Evolutionary conservation across 2,888 invertebrate species (phyloP).

Genomic region (Drosophila recens): DNA sequence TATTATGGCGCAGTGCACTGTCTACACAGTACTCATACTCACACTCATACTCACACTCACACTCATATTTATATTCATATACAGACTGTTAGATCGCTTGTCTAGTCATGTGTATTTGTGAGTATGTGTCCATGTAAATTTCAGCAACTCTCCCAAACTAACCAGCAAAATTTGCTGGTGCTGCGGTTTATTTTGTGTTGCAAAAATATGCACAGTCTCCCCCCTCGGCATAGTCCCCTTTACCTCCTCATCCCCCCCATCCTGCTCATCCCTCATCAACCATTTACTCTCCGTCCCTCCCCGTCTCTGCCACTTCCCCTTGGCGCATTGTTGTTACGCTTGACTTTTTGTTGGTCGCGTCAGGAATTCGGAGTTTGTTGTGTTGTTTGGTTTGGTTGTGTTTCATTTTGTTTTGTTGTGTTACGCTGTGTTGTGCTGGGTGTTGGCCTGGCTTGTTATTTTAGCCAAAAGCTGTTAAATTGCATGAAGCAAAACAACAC

Average conservation of each 20-base stretch:
- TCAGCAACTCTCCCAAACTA: constrained; percentile 67
- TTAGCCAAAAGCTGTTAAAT: constrained; percentile 80
- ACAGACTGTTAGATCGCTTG: constrained; percentile 55
- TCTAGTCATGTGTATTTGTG: constrained; percentile 55
- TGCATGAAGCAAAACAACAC: constrained; percentile 74
- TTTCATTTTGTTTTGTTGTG: constrained; percentile 25
- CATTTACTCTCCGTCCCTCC: neutral
- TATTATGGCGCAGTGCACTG: constrained; percentile 64
- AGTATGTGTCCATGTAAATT: constrained; percentile 65
- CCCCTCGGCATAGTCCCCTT: neutral
- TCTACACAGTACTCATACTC: constrained; percentile 11
- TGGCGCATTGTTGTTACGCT: constrained; percentile 67
- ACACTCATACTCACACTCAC: constrained; percentile 3
- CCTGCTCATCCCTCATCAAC: neutral
- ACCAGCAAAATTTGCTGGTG: constrained; percentile 78
- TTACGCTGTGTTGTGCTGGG: constrained; percentile 22
- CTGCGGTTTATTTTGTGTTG: constrained; percentile 79
- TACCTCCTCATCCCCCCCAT: neutral
- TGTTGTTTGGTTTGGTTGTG: constrained; percentile 30
- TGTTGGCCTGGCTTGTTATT: constrained; percentile 75
- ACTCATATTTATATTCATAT: constrained; percentile 29
- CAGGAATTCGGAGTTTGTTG: constrained; percentile 56
- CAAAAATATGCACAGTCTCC: constrained; percentile 65
- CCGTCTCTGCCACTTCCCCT: constrained; percentile 9
- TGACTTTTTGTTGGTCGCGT: constrained; percentile 71